Percentiles rank a stretch among this genome's conserved stretches.
phyloP scores from a whole-genome alignment of 2,113 vertebrate species.

The Scolopax mira region DNA sequence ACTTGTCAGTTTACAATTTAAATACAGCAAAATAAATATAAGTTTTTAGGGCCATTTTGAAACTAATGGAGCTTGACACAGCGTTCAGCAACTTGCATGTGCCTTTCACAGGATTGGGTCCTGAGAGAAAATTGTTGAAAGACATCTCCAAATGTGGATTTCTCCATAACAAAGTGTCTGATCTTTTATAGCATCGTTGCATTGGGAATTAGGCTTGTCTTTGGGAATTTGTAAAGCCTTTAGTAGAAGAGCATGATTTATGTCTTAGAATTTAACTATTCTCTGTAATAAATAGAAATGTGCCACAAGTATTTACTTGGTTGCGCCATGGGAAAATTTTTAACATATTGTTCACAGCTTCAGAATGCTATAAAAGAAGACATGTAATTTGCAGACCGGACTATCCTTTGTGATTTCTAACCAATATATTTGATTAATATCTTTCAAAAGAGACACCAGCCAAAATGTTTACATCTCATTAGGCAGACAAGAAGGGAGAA shows the following conservation, averaged over 20 bases:
- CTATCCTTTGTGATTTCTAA: conserved; percentile 60
- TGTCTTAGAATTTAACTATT: conserved; percentile 73
- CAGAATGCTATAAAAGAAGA: conserved; percentile 70
- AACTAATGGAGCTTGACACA: conserved; percentile 5
- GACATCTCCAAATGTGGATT: conserved; percentile 58
- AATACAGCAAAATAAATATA: conserved; percentile 35
- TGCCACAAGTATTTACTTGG: conserved; percentile 76
- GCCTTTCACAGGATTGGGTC: conserved; percentile 17
- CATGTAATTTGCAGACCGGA: conserved; percentile 39
- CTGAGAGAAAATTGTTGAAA: conserved; percentile 53
- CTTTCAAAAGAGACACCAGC: conserved; percentile 61
- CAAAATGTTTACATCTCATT: conserved; percentile 71
- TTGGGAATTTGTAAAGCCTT: conserved; percentile 72
- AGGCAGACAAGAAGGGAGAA: conserved; percentile 45
- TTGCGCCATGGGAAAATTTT: conserved; percentile 79
- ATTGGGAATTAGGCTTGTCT: conserved; percentile 73
- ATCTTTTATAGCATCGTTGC: conserved; percentile 61
- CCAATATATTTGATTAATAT: conserved; percentile 67
- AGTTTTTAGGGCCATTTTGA: conserved; percentile 4
- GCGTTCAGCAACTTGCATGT: conserved; percentile 12
- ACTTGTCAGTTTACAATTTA: background rate
- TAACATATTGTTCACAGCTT: conserved; percentile 75
- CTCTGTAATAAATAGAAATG: conserved; percentile 78
- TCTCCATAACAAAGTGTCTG: conserved; percentile 52
- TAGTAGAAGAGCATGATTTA: conserved; percentile 75